Percentiles rank a stretch among this genome's conserved stretches.
Conservation (phyloP, 2,797 vertebrate species). For the Setipinna tenuifilis region DNA sequence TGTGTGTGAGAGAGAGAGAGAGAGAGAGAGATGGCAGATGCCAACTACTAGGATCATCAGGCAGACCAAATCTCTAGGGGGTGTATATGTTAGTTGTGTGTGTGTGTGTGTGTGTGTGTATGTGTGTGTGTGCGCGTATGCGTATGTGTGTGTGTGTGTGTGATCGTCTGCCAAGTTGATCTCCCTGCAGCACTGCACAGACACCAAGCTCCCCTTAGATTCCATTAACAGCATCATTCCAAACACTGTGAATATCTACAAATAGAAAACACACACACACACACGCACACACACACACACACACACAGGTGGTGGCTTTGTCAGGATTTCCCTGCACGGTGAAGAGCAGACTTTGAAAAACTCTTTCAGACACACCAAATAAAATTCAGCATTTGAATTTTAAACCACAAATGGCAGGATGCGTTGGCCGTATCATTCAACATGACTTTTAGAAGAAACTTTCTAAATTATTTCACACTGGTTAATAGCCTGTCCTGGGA, state of each 20-base stretch:
- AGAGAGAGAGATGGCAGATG: slow-evolving; percentile 21
- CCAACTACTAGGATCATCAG: neutral
- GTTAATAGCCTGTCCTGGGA: neutral
- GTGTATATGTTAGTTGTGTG: neutral
- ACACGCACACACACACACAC: neutral
- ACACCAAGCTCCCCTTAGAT: slow-evolving; percentile 6
- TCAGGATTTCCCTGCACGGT: neutral
- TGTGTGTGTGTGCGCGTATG: slow-evolving; percentile 30
- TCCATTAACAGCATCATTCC: slow-evolving; percentile 8
- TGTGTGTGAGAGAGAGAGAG: slow-evolving; percentile 42
- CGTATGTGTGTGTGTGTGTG: slow-evolving; percentile 33
- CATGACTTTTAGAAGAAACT: neutral
- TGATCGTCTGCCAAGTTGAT: slow-evolving; percentile 23
- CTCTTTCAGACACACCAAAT: neutral
- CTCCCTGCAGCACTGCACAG: slow-evolving; percentile 20
- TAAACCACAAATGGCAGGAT: neutral
- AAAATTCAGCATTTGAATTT: neutral
- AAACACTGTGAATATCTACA: neutral
- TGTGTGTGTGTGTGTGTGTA: slow-evolving; percentile 30
- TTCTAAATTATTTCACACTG: neutral
- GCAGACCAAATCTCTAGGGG: neutral
- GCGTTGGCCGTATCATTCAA: neutral
- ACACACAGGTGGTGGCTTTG: neutral
- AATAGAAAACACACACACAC: neutral
- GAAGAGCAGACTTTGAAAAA: neutral